Base-by-base conservation (phyloP, 2,888 invertebrate genomes). In the Aporophyla nigra region DNA sequence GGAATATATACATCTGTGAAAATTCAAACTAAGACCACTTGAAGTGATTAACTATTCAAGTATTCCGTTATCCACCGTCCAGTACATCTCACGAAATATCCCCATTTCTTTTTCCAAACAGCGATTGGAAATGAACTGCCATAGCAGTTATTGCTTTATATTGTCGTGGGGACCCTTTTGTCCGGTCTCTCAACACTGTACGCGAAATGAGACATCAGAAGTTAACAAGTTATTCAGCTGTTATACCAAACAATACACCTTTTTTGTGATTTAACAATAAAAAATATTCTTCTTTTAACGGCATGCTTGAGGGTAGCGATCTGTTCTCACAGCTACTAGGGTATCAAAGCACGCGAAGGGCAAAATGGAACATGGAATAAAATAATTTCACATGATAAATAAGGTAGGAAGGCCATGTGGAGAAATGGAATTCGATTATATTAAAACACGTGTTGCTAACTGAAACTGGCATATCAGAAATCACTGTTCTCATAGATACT, bases 141-240 rank as follows among this genome's bases (percentile, higher is more conserved):
- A 33, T 33, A 33, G 33, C 33, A 33, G 33, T 33, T 33, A 33
- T 33, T 33, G 33, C 33, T 33, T 33, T 33, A 33, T 33, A 33
- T 33, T 33, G 33, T 33, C 33, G 33, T 33, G 33, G 33, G 33
- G 33, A 33, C 33, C 33, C 33, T 33, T 33, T 33, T 33, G 3
- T 33, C 33, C 33, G 33, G 33, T 43, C 43, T 24, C 1, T 33
- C 14, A 14, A 51, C 21, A 9, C 14, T 33, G 33, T 51, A 56
- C 71, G 43, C 6, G 21, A 33, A 73, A 54, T 66, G n/a, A 53
- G 46, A 51, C 19, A 66, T 33, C 62, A 80, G 56, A 46, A 70
- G 16, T 27, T 10, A 51, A 2, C 65, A 66, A 24, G 43, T 33
- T 33, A 33, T 33, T 33, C 33, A 2, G 33, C 33, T 33, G 33